phyloP scores from a whole-genome alignment of 2,888 invertebrate species.

The Pharmacophagus antenor region DNA sequence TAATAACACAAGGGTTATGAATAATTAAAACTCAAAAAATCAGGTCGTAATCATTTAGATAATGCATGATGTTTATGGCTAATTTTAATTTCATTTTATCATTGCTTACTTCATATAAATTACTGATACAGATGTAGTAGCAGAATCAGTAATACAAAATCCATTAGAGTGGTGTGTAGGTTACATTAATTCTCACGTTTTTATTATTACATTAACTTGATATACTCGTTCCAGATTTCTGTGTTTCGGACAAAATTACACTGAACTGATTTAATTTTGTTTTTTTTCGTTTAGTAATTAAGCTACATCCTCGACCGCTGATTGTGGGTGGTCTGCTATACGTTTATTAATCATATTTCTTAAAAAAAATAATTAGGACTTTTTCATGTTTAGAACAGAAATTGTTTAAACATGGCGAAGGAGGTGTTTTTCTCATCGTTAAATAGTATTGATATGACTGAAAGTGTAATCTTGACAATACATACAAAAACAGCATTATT shows the following conservation, averaged over 20 bases:
- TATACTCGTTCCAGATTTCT: slow-evolving; percentile 45
- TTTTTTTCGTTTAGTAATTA: slow-evolving; percentile 8
- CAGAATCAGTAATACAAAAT: slow-evolving; percentile 20
- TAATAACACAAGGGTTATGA: too few species aligned
- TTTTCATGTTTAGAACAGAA: too few species aligned
- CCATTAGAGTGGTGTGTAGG: slow-evolving; percentile 44
- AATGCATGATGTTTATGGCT: too few species aligned
- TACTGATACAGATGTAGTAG: slow-evolving; percentile 6
- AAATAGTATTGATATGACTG: too few species aligned
- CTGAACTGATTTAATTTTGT: slow-evolving; percentile 31
- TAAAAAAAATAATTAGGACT: too few species aligned
- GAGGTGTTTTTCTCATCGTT: too few species aligned
- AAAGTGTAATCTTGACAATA: too few species aligned
- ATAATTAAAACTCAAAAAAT: too few species aligned
- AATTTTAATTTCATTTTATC: too few species aligned
- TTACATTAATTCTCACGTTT: slow-evolving; percentile 53
- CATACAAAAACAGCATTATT: too few species aligned
- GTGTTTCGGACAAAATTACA: slow-evolving; percentile 46
- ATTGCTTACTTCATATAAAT: not conserved
- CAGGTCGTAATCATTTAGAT: too few species aligned
- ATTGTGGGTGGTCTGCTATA: not conserved
- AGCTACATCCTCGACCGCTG: not conserved
- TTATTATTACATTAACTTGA: slow-evolving; percentile 56
- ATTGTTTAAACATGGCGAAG: too few species aligned
- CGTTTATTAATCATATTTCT: not conserved